These are phyloP conservation scores for Dysidea cf. avara DNA, from an alignment of 37 sponge, comb jelly and placozoan species.

Conservation along the genomic window DNA sequence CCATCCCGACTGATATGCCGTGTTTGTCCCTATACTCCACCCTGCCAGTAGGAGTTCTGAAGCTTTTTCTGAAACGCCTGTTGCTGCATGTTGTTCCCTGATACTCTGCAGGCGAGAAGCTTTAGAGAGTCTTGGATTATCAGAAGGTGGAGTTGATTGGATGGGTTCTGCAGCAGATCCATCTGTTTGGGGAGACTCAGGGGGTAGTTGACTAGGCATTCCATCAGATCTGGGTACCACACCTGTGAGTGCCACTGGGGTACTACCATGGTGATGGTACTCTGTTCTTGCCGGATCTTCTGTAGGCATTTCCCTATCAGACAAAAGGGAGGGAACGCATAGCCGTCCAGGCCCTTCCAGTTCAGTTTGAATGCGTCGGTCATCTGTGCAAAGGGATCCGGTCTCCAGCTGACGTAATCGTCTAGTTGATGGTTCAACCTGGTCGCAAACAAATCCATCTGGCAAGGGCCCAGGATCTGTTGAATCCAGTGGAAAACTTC, in stretches of 20 bases:
- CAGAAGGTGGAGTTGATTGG: slow-evolving; percentile 2
- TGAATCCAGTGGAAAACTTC: not conserved
- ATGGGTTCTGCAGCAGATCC: not conserved
- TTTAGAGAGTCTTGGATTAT: not conserved
- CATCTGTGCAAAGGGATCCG: slow-evolving; percentile 7
- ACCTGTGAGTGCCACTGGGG: slow-evolving; percentile 14
- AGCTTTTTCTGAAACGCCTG: not conserved
- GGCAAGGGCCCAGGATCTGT: not conserved
- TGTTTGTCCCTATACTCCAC: slow-evolving; percentile 1
- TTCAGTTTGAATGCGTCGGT: slow-evolving; percentile 1
- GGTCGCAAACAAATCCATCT: slow-evolving; percentile 24
- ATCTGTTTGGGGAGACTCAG: not conserved
- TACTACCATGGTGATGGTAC: not conserved
- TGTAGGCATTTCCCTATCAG: slow-evolving; percentile 9
- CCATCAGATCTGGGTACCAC: slow-evolving; percentile 22
- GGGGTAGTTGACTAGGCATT: slow-evolving; percentile 3
- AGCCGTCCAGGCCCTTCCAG: slow-evolving; percentile 2
- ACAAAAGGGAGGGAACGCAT: slow-evolving; percentile 15
- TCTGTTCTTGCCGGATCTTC: not conserved
- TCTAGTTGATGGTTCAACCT: slow-evolving; percentile 7
- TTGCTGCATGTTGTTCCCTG: not conserved
- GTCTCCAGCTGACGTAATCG: slow-evolving; percentile 14
- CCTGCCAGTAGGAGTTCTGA: not conserved
- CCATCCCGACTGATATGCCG: not conserved
- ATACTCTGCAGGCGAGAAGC: slow-evolving; percentile 2